These are phyloP conservation scores for Laterallus jamaicensis DNA, from an alignment of 2,113 vertebrate genomes.

Conservation along the genomic window DNA sequence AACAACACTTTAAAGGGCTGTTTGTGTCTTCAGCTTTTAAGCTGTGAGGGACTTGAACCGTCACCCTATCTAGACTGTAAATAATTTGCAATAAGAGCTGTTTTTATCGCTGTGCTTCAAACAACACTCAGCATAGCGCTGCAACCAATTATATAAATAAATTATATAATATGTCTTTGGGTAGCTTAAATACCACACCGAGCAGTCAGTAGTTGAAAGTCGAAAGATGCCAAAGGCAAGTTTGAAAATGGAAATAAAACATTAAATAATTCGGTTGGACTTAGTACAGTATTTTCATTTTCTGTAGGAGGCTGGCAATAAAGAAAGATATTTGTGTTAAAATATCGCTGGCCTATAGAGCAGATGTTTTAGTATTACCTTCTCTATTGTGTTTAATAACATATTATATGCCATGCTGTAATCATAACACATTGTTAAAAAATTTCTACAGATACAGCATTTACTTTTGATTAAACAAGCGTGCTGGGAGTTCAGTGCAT, in stretches of 20 bases:
- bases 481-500: background rate
- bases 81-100: slow-evolving; percentile 15
- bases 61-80: slow-evolving; percentile 11
- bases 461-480: slow-evolving; percentile 46
- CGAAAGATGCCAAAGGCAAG: background rate
- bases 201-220: slow-evolving; percentile 24
- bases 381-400: background rate
- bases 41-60: background rate
- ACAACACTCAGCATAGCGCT: slow-evolving; percentile 53
- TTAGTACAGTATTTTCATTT: background rate
- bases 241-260: slow-evolving; percentile 7
- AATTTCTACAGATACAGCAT: background rate
- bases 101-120: slow-evolving; percentile 51
- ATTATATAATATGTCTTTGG: slow-evolving; percentile 47
- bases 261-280: background rate
- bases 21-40: background rate
- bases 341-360: background rate
- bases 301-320: background rate
- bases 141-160: slow-evolving; percentile 51
- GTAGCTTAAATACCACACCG: slow-evolving; percentile 1
- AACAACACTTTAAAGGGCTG: background rate
- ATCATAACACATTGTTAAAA: slow-evolving; percentile 4
- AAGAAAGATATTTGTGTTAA: background rate
- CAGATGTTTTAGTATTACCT: slow-evolving; percentile 22
- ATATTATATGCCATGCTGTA: background rate